Percentiles rank a stretch among this genome's conserved stretches.
These are phyloP conservation scores for Spea hammondii DNA, from an alignment of 2,797 vertebrate genomes.

Conservation along the genomic window DNA sequence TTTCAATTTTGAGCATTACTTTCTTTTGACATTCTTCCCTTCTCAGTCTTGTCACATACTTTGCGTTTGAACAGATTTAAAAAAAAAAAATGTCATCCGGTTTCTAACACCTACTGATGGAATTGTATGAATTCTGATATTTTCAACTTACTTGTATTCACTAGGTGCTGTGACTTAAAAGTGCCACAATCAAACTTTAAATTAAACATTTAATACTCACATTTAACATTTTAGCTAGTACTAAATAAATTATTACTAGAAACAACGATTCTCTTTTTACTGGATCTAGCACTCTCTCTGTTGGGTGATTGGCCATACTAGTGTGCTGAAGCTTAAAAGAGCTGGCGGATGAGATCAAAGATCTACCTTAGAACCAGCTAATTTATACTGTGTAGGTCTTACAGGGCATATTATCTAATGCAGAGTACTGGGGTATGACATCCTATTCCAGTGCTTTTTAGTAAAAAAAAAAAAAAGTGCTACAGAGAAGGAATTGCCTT, in stretches of 20 bases:
- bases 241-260: slow-evolving; percentile 46
- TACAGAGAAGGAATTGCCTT: too few relatives aligned
- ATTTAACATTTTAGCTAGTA: slow-evolving; percentile 37
- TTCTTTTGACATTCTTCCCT: slow-evolving; percentile 12
- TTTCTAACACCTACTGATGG: not conserved
- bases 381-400: too few relatives aligned
- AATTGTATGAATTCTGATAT: not conserved
- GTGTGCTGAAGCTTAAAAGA: too few relatives aligned
- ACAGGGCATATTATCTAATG: too few relatives aligned
- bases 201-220: slow-evolving; percentile 6
- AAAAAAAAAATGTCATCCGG: not conserved
- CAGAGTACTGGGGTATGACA: too few relatives aligned
- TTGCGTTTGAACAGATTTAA: not conserved
- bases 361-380: too few relatives aligned
- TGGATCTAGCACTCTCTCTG: too few relatives aligned
- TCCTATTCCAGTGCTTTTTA: too few relatives aligned
- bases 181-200: slow-evolving; percentile 39
- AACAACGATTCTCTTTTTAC: slow-evolving; percentile 21
- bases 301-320: too few relatives aligned
- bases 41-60: not conserved
- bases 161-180: slow-evolving; percentile 43
- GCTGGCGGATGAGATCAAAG: too few relatives aligned
- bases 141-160: slow-evolving; percentile 18
- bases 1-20: not conserved
- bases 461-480: too few relatives aligned